Evolutionary conservation across 2,113 vertebrate genomes (phyloP), one percentile per base, ranked within the genome.

Genomic region (Paralichthys olivaceus): DNA sequence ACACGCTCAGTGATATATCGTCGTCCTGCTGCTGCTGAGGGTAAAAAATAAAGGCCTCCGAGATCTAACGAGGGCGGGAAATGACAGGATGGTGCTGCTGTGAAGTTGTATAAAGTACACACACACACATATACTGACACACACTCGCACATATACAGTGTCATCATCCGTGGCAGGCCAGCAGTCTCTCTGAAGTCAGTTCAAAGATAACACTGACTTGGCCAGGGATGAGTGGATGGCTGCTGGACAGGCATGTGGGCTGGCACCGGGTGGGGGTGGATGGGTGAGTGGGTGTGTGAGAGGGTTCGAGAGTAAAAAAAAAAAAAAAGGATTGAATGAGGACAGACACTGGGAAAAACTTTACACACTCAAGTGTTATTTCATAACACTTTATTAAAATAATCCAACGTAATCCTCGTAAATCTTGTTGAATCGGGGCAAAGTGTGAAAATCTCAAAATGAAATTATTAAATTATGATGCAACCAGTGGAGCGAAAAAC

Each of bases 171-270:
- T 9, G 65, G 59, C 70, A 20, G 43, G 67, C 69, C 79, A 80
- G 81, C 76, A 75, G 37, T 75, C 69, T 74, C 77, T 91, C 89
- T 93, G 88, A 92, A 91, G 84, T 88, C 69, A 57, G 83, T 91
- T 92, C 91, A 92, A 93, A 93, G 89, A 90, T 91, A 91, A 91
- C 82, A 87, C 68, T 32, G 81, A 80, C 60, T 92, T 92, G 91
- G 90, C 89, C 17, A 0, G 4, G 75, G 88, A 88, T 89, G 79
- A 86, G 81, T 79, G 83, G 73, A 75, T 22, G 80, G 79, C 77
- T 80, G 68, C 78, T 83, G 90, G 81, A 88, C 28, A 60, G 79
- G 75, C 83, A 88, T 89, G 85, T 70, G 79, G 79, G 72, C 77
- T 75, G 75, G 77, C 72, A 84, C 34, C 20, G 37, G 14, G 45